Base-by-base conservation (phyloP, 2,797 vertebrate species). In the Cossypha dichroa region DNA sequence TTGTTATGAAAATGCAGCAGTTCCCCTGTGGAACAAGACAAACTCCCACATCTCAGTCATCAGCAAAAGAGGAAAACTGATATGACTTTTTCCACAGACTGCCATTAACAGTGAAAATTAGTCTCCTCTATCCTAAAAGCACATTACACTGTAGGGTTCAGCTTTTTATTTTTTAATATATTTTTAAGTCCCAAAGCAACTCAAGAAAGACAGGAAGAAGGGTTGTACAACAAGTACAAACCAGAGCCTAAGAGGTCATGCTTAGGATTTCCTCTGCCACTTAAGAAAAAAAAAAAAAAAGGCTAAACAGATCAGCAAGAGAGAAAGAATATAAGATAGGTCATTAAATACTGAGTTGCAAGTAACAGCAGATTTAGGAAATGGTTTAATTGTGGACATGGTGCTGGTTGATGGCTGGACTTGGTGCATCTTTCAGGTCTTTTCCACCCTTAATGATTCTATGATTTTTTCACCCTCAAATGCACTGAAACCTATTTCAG, bases 11-110 rank as follows among this genome's bases (percentile, higher is more conserved):
- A 93, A 76, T 33, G 21, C 19, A 92, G 40, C 33, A 41, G 75
- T 13, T 88, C 51, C 56, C 19, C 43, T 66, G 28, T 14, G 26
- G 59, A 88, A 79, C 13, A 81, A 86, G 92, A 77, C 49, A 69
- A 90, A 91, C 74, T 86, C 77, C 80, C n/a, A 81, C 51, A 73
- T 81, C 43, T 86, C 83, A 72, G 33, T 84, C 80, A 88, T 41
- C 51, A 59, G 85, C 45, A 1, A 28, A 76, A 75, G 45, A 78
- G 23, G 26, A 92, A 88, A 93, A 72, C 31, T 34, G 31, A 20
- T 26, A 48, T 0, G 2, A 66, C 40, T 69, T 78, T 64, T 83
- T 49, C 76, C 88, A 72, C 20, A 88, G 36, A 76, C 29, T 67
- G 49, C 56, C 72, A 77, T 45, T 78, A 94, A 45, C 70, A 87